Percentiles rank a stretch among this genome's conserved stretches.
phyloP scores from a whole-genome alignment of 2,113 vertebrate species.

The Hemiscyllium ocellatum region DNA sequence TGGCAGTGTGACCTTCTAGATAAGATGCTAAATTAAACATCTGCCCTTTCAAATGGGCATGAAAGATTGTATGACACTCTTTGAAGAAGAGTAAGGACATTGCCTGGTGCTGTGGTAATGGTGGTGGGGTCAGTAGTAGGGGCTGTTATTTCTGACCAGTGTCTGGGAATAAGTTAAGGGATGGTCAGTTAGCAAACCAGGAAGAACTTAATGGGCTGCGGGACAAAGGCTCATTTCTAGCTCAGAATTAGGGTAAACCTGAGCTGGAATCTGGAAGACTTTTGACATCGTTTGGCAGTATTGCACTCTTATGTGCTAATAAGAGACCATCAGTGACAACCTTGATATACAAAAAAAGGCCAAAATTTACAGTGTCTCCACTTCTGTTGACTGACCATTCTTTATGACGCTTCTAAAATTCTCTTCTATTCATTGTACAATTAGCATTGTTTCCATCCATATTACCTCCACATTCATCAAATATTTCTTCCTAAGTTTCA shows the following conservation, averaged over 20 bases:
- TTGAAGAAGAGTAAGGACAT: neutral
- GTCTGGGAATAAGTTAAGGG: neutral
- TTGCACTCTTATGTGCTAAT: neutral
- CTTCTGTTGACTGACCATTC: neutral
- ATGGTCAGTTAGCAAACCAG: no score
- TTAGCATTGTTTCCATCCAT: neutral
- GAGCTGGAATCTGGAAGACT: neutral
- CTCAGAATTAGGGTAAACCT: neutral
- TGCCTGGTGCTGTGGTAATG: neutral
- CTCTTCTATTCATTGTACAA: neutral
- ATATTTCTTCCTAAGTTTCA: neutral
- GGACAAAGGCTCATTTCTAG: no score
- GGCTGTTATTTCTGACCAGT: neutral
- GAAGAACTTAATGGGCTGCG: neutral
- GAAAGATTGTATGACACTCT: neutral
- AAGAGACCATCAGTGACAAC: neutral
- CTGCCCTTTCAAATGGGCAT: neutral
- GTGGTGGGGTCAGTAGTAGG: neutral
- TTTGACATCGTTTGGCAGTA: neutral
- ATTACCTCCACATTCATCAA: neutral
- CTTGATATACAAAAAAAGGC: no score
- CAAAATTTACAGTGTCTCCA: neutral
- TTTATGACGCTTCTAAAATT: neutral
- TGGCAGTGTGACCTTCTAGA: neutral
- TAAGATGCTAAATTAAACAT: neutral